These are phyloP conservation scores for Brachionus sp. DNA, from an alignment of 1,140 invertebrate genomes.

Conservation along the genomic window DNA sequence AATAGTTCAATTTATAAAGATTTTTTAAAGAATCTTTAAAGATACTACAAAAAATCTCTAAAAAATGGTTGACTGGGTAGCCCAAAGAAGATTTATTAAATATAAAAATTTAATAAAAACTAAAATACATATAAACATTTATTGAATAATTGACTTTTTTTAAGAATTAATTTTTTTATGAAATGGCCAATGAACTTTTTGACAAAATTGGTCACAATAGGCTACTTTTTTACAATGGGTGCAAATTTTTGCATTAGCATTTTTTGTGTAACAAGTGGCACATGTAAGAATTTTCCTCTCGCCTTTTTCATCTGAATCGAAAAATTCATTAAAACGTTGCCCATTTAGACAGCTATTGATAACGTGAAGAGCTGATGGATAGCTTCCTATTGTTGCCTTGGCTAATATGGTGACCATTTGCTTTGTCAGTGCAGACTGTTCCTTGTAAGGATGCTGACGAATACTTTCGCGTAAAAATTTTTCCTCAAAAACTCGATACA, in stretches of 20 bases:
- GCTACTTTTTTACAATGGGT: slow-evolving; percentile 63
- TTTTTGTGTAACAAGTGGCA: slow-evolving; percentile 34
- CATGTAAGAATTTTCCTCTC: background rate
- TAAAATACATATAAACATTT: too few relatives aligned
- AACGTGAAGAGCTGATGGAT: slow-evolving; percentile 66
- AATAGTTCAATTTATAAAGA: too few relatives aligned
- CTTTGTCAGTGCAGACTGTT: slow-evolving; percentile 62
- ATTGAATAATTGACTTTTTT: background rate
- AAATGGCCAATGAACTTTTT: slow-evolving; percentile 88
- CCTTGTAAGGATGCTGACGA: slow-evolving; percentile 73
- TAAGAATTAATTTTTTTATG: slow-evolving; percentile 76
- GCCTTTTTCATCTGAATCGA: slow-evolving; percentile 61
- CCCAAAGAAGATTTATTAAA: too few relatives aligned
- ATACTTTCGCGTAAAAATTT: slow-evolving; percentile 44
- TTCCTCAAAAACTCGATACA: slow-evolving; percentile 32
- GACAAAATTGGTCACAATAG: slow-evolving; percentile 90
- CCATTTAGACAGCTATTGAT: slow-evolving; percentile 84
- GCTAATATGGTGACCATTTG: slow-evolving; percentile 68
- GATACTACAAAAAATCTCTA: too few relatives aligned
- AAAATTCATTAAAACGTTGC: slow-evolving; percentile 69
- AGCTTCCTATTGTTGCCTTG: slow-evolving; percentile 64
- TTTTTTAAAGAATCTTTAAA: too few relatives aligned
- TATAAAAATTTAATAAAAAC: too few relatives aligned
- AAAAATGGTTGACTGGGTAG: too few relatives aligned
- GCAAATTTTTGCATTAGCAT: slow-evolving; percentile 10